A percentile compares a stretch with the other conserved stretches of the same genome.
Conservation (phyloP, 2,113 vertebrate genomes). For the Gopherus evgoodei region DNA sequence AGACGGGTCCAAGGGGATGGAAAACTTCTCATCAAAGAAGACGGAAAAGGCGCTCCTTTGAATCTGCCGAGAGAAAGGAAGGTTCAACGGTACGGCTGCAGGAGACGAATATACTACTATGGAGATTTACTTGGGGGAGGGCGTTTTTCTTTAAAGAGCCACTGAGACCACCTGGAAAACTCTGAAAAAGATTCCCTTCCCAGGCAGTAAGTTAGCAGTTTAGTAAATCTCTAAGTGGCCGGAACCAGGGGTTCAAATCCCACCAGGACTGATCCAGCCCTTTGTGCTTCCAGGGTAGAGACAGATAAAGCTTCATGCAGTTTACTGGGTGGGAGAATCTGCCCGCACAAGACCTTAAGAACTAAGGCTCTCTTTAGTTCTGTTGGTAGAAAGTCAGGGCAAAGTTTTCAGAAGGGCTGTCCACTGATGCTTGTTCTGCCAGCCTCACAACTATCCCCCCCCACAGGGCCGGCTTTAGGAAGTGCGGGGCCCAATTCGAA, state of each 20-base stretch:
- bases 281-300: not conserved
- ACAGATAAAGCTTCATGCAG: not conserved
- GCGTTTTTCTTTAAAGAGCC: not conserved
- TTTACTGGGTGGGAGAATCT: not conserved
- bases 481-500: too few species aligned
- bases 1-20: constrained; percentile 84
- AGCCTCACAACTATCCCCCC: not conserved
- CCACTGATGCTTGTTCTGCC: not conserved
- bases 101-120: not conserved
- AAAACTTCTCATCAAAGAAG: constrained; percentile 93
- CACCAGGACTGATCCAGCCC: too few species aligned
- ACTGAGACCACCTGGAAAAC: not conserved
- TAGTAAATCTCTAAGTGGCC: not conserved
- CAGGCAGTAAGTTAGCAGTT: not conserved
- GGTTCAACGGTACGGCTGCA: not conserved
- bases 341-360: not conserved
- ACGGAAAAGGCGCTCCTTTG: constrained; percentile 90
- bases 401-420: not conserved
- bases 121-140: not conserved
- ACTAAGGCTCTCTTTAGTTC: not conserved
- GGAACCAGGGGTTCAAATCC: not conserved
- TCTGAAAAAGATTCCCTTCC: not conserved
- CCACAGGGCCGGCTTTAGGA: too few species aligned
- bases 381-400: not conserved
- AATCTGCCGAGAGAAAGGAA: constrained; percentile 76